Conservation (phyloP, 2,888 invertebrate genomes). For the Cetonia aurata region DNA sequence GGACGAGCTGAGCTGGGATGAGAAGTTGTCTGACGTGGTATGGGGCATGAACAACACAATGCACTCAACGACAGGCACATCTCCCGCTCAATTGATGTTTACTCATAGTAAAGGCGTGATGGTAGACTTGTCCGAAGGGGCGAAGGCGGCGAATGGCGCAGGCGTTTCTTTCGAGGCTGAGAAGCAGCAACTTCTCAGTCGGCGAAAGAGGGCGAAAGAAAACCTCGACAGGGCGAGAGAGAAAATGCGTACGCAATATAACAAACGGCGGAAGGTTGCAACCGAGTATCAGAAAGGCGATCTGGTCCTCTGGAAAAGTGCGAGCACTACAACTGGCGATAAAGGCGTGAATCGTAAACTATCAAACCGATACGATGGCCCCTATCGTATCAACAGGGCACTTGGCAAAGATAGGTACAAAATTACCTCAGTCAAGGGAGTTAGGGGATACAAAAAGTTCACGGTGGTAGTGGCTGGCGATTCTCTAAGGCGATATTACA, state of each 20-base stretch:
- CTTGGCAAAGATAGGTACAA: conserved; percentile 47
- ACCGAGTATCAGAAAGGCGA: conserved; percentile 47
- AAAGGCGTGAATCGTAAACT: conserved; percentile 51
- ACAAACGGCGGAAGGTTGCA: conserved; percentile 48
- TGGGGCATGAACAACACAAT: conserved; percentile 56
- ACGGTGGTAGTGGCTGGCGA: no score
- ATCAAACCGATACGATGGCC: conserved; percentile 45
- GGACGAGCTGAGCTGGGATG: conserved; percentile 56
- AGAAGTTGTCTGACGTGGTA: conserved; percentile 52
- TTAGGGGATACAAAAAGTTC: no score
- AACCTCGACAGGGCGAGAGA: conserved; percentile 22
- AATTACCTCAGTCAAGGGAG: conserved; percentile 45
- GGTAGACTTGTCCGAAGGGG: conserved; percentile 43
- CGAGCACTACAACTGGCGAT: conserved; percentile 43
- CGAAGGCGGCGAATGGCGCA: not conserved
- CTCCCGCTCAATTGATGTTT: conserved; percentile 55
- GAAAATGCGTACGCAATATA: conserved; percentile 30
- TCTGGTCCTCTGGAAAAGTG: conserved; percentile 48
- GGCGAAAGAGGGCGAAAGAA: conserved; percentile 12
- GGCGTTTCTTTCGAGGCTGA: not conserved
- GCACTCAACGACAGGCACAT: conserved; percentile 52
- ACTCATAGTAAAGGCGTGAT: conserved; percentile 48
- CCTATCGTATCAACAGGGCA: conserved; percentile 33
- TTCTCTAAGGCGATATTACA: no score
- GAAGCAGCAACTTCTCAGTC: not conserved